Evolutionary conservation across 1,140 invertebrate genomes (phyloP).

Genomic region (Cylas formicarius): DNA sequence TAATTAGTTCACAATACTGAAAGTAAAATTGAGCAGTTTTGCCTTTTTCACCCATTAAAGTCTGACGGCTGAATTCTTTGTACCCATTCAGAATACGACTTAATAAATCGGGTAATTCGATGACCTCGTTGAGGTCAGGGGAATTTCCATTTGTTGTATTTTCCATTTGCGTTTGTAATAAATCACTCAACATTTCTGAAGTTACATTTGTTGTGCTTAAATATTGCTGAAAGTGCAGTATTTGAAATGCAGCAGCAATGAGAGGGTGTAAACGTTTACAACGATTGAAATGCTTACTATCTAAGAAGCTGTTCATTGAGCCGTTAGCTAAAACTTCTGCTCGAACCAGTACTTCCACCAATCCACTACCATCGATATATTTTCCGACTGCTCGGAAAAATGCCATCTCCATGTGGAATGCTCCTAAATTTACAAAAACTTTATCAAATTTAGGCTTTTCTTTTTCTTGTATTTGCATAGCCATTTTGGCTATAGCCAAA

Average conservation of each 20-base stretch:
- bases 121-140: constrained; percentile 8
- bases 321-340: constrained; percentile 36
- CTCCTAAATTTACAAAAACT: constrained; percentile 32
- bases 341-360: constrained; percentile 36
- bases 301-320: constrained; percentile 39
- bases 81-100: constrained; percentile 13
- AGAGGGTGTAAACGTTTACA: constrained; percentile 42
- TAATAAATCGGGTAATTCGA: constrained; percentile 16
- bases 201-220: constrained; percentile 23
- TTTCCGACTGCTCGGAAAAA: constrained; percentile 42
- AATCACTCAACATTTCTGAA: constrained; percentile 12
- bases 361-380: constrained; percentile 36
- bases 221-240: constrained; percentile 27
- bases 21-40: too few relatives aligned
- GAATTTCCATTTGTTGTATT: constrained; percentile 8
- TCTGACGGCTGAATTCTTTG: constrained; percentile 17
- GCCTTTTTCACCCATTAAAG: constrained; percentile 18
- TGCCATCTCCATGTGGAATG: constrained; percentile 41
- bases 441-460: constrained; percentile 27
- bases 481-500: constrained; percentile 40
- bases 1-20: too few relatives aligned
- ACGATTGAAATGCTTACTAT: constrained; percentile 41
- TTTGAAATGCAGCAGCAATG: constrained; percentile 29
- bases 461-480: constrained; percentile 38
- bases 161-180: constrained; percentile 12